These are phyloP conservation scores for Laticauda colubrina DNA, from an alignment of 2,113 vertebrate species.

Conservation along the genomic window DNA sequence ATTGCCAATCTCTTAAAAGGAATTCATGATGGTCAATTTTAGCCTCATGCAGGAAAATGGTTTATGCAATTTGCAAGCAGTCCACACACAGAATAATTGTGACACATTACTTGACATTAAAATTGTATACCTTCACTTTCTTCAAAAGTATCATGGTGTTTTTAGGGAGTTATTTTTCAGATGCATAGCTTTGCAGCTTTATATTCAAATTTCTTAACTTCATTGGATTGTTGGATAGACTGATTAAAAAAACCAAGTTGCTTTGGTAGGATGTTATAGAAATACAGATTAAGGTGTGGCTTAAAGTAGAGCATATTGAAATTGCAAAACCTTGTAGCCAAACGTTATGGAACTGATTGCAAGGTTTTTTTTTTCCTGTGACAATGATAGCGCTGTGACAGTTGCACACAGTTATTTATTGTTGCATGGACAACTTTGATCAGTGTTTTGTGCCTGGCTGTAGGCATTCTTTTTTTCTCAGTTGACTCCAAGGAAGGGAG, in stretches of 20 bases:
- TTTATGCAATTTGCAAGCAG: not conserved
- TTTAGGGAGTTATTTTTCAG: not conserved
- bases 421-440: not conserved
- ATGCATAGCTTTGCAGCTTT: not conserved
- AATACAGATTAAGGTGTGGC: constrained; percentile 2
- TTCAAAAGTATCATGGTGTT: not conserved
- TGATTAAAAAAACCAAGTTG: not conserved
- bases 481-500: constrained; percentile 21
- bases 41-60: not conserved
- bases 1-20: not conserved
- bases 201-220: not conserved
- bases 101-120: not conserved
- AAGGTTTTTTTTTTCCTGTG: not conserved
- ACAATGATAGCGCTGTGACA: constrained; percentile 3
- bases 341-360: not conserved
- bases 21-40: not conserved
- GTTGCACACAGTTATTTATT: accelerated
- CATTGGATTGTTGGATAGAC: not conserved
- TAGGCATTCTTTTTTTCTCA: not conserved
- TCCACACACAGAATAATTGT: not conserved
- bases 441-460: not conserved
- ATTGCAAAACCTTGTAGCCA: constrained; percentile 22
- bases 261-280: not conserved
- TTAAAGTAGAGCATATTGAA: constrained; percentile 30
- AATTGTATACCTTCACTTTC: not conserved